Evolutionary conservation across 2,113 vertebrate genomes (phyloP).

Genomic region (Etheostoma spectabile): DNA sequence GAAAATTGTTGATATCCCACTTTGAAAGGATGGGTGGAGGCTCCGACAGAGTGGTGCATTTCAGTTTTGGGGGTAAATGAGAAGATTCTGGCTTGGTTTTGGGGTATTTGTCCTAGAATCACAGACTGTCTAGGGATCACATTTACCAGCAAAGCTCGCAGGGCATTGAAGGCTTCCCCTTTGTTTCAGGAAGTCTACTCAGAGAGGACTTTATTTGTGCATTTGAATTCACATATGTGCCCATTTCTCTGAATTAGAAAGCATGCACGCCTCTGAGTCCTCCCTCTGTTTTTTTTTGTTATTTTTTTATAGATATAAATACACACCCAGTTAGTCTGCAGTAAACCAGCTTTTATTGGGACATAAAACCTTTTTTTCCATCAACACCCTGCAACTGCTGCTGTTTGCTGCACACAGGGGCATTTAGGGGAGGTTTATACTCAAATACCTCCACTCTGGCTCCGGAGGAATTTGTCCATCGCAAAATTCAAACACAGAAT

Average conservation of each 20-base stretch:
- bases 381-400: slow-evolving; percentile 64
- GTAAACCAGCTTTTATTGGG: slow-evolving; percentile 78
- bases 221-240: slow-evolving; percentile 50
- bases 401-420: slow-evolving; percentile 53
- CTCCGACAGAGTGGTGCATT: not conserved
- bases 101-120: slow-evolving; percentile 1
- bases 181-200: slow-evolving; percentile 28
- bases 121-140: slow-evolving; percentile 1
- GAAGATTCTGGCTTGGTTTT: slow-evolving; percentile 10
- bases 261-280: slow-evolving; percentile 40
- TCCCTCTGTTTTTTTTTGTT: slow-evolving; percentile 28
- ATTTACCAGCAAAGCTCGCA: slow-evolving; percentile 35
- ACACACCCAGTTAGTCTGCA: slow-evolving; percentile 70
- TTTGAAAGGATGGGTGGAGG: not conserved
- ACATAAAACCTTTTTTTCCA: slow-evolving; percentile 81
- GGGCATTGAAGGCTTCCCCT: slow-evolving; percentile 23
- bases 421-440: slow-evolving; percentile 70
- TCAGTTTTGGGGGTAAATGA: not conserved
- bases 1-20: not conserved
- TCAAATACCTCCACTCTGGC: slow-evolving; percentile 67
- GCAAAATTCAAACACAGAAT: slow-evolving; percentile 54
- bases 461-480: slow-evolving; percentile 70
- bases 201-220: slow-evolving; percentile 54
- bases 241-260: slow-evolving; percentile 49
- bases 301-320: slow-evolving; percentile 74